Conservation (phyloP, 1,140 invertebrate species). For the Helicorthomorpha holstii region DNA sequence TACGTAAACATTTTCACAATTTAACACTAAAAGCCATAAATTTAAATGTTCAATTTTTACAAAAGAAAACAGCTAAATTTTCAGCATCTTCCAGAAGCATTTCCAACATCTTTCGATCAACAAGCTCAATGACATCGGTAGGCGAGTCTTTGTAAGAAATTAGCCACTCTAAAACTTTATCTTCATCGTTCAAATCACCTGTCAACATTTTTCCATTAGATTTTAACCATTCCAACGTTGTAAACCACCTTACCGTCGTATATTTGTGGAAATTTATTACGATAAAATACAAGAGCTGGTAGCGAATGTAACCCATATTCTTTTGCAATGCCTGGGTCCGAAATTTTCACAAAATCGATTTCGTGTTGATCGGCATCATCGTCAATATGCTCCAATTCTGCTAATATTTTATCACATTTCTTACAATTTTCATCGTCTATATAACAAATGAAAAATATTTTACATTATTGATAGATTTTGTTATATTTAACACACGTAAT, state of each 20-base stretch:
- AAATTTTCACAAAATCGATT: constrained; percentile 71
- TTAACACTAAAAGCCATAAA: too few relatives aligned
- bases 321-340: constrained; percentile 49
- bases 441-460: constrained; percentile 13
- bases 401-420: constrained; percentile 59
- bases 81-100: constrained; percentile 20
- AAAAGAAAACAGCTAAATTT: constrained; percentile 20
- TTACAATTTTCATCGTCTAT: constrained; percentile 59
- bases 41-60: too few relatives aligned
- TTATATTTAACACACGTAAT: background rate
- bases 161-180: constrained; percentile 19
- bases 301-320: constrained; percentile 70
- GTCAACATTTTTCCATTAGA: background rate
- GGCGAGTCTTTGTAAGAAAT: constrained; percentile 16
- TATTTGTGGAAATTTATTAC: constrained; percentile 75
- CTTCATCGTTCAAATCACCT: constrained; percentile 18
- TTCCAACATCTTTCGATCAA: constrained; percentile 20
- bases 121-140: constrained; percentile 20
- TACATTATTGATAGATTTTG: background rate
- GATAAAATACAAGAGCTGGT: constrained; percentile 73
- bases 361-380: constrained; percentile 82
- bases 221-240: background rate
- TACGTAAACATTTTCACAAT: background rate
- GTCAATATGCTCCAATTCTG: constrained; percentile 83
- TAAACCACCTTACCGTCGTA: constrained; percentile 34